Base-by-base conservation (phyloP, 2,888 invertebrate species). In the Calliopum simillimum region DNA sequence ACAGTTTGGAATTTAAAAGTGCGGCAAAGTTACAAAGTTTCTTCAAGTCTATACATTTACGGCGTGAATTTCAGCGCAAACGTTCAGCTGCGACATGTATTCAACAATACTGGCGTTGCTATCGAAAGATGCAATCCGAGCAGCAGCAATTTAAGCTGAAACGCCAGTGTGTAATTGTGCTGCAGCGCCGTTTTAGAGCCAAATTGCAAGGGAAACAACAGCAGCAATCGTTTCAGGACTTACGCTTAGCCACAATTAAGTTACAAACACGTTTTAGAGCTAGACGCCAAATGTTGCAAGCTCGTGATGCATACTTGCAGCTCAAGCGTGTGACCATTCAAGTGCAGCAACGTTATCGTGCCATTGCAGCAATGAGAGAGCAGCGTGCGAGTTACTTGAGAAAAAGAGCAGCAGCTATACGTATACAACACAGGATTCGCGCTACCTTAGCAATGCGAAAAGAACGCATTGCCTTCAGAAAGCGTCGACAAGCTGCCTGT, bases 291-390 rank as follows among this genome's bases (percentile, higher is more conserved):
- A 80, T 79, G 80, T 75, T 71, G 1, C 58, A 58, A 2, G 68
- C 77, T 4, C 74, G 73, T 0, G 41, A 59, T 5, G 14, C 65
- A 2, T 82, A 77, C 67, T n/a, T 71, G 0, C 41, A 55, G 12
- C 56, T 78, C 1, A 73, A 66, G 13, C 19, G 74, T 2, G 81
- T 84, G 3, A 74, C 77, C 13, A 23, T 87, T 2, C 70, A 73
- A 0, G 71, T 89, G 16, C 90, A 90, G 79, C 78, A 74, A 2
- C 84, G 81, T 70, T 88, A 84, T 74, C 85, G 85, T 78, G 87
- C 88, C 77, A 43, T 12, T 67, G 59, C 23, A 62, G 13, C 76
- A 4, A 83, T 81, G 81, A 78, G 74, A 71, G 69, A 46, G n/a
- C 72, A 81, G 16, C 77, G 80, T 63, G 61, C 71, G 0, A 25